Percentiles rank a stretch among this genome's conserved stretches.
Conservation (phyloP, 2,888 invertebrate species). For the Melinopterus prodromus region DNA sequence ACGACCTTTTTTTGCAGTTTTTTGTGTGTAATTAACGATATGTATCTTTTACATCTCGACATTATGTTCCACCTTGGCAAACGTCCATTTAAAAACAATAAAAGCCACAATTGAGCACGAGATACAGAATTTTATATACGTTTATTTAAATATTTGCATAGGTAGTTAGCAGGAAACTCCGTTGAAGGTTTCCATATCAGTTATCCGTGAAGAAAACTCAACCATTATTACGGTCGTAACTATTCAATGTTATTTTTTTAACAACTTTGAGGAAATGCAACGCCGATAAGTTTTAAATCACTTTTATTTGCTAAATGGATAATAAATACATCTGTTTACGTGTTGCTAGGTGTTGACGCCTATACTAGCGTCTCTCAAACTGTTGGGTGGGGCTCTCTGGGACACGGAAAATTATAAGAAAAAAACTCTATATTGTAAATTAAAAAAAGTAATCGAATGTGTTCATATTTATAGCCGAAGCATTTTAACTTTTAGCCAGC, state of each 20-base stretch:
- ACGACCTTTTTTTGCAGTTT: not conserved
- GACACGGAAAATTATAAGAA: too few species aligned
- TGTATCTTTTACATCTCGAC: not conserved
- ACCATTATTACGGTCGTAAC: not conserved
- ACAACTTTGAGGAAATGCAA: slow-evolving; percentile 4
- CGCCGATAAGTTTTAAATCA: not conserved
- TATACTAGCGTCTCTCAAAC: not conserved
- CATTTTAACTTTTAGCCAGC: too few species aligned
- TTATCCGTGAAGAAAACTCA: not conserved
- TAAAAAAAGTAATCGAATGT: too few species aligned
- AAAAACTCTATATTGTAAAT: too few species aligned
- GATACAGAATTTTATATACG: not conserved
- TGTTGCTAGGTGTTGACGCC: not conserved
- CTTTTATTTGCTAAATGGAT: not conserved
- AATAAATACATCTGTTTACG: not conserved
- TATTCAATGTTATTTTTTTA: not conserved
- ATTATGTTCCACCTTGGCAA: not conserved
- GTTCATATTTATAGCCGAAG: too few species aligned
- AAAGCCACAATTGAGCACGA: not conserved
- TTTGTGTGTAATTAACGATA: not conserved
- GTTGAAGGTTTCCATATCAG: not conserved
- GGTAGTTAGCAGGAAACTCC: not conserved
- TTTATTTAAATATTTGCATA: not conserved
- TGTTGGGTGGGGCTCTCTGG: not conserved
- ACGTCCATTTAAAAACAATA: not conserved